Evolutionary conservation across 1,140 invertebrate species (phyloP), one percentile per base, ranked within the genome.

Genomic region (Teleogryllus occipitalis): DNA sequence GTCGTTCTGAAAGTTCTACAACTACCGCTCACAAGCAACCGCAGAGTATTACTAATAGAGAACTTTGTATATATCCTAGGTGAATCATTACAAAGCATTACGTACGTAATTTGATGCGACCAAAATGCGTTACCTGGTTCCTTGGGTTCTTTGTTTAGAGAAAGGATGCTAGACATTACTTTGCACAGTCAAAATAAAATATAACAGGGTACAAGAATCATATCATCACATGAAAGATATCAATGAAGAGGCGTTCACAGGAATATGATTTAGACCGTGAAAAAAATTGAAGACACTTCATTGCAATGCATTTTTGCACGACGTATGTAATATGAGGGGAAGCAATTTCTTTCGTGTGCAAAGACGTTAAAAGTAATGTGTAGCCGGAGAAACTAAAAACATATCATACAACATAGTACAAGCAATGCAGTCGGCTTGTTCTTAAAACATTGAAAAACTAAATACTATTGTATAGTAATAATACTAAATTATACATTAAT

Each of bases 401-500:
- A 65, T 65, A 65, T 65, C 54, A 65, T 14, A 65, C 54, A 65
- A 65, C 18, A 65, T 14, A 65, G 54, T 65, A 18, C 54, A 65
- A 65, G 54, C 54, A 65, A 65, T 65, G 18, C 54, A 65, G 54
- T 65, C 54, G 10, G 54, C 54, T 65, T 65, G 54, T 65, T 65
- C 54, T 65, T 65, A 7, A 65, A 65, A 18, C 27, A 39, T 39
- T 65, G 54, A 18, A 65, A 65, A 65, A 65, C 10, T 10, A 14
- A 65, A 65, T 65, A 65, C 54, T 65, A 65, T 65, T 65, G 54
- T 65, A 65, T 14, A 65, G 54, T 65, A 65, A 65, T 65, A 65
- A 65, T 65, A 65, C 54, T 65, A 65, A 65, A 65, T 65, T 65
- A 65, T 65, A 65, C 54, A 14, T 65, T 65, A 65, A 65, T 65